phyloP scores from a whole-genome alignment of 30 jellyfish, hydroid and myxozoan genomes.

The Hydractinia symbiolongicarpus region DNA sequence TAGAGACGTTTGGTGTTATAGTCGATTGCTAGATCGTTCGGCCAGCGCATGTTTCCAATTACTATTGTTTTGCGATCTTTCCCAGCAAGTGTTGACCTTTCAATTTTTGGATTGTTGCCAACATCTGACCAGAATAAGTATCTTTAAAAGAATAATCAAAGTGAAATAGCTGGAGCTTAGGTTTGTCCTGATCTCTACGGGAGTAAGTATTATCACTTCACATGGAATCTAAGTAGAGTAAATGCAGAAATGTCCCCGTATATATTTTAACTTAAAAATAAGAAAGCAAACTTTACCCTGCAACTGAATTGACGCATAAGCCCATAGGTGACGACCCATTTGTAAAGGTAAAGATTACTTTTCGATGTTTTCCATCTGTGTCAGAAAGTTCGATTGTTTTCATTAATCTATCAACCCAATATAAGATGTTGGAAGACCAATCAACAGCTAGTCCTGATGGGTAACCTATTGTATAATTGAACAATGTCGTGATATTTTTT shows the following conservation, averaged over 20 bases:
- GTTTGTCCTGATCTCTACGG: too few relatives aligned
- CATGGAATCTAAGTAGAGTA: too few relatives aligned
- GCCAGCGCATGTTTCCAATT: conserved; percentile 25
- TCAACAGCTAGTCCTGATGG: conserved; percentile 81
- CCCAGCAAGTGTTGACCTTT: conserved; percentile 69
- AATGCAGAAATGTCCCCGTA: too few relatives aligned
- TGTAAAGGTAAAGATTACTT: conserved; percentile 38
- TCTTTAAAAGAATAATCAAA: conserved; percentile 20
- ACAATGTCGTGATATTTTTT: conserved; percentile 13
- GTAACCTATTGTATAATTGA: conserved; percentile 53
- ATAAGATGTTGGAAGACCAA: conserved; percentile 79
- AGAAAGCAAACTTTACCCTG: conserved; percentile 41
- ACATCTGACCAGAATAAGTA: conserved; percentile 72
- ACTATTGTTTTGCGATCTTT: conserved; percentile 48
- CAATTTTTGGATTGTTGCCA: conserved; percentile 66
- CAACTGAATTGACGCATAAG: conserved; percentile 53
- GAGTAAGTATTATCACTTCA: too few relatives aligned
- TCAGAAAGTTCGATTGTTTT: conserved; percentile 74
- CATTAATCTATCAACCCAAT: conserved; percentile 85
- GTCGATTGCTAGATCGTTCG: conserved; percentile 78
- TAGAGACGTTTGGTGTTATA: conserved; percentile 42
- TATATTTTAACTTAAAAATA: too few relatives aligned
- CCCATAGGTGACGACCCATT: conserved; percentile 67
- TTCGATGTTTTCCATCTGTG: conserved; percentile 57
- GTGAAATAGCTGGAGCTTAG: too few relatives aligned